Percentiles rank a stretch among this genome's conserved stretches.
Evolutionary conservation across 2,113 vertebrate species (phyloP).

Genomic region (Alligator mississippiensis): DNA sequence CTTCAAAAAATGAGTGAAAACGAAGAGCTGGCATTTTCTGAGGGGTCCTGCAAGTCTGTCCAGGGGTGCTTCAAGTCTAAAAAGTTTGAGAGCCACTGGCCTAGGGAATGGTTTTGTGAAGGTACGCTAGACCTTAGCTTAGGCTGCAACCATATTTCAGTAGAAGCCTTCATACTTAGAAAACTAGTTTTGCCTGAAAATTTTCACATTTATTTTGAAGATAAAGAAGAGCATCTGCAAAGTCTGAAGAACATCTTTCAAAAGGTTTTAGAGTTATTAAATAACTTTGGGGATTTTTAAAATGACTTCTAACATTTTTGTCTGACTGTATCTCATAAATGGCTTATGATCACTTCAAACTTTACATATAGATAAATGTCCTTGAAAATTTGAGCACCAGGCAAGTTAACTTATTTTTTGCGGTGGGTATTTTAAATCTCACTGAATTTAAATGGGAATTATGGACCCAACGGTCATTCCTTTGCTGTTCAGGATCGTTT

Average conservation of each 20-base stretch:
- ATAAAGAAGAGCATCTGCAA: background rate
- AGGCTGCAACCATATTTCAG: too few species aligned
- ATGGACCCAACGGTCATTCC: conserved; percentile 20
- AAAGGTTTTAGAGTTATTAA: background rate
- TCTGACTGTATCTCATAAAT: background rate
- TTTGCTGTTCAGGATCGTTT: conserved; percentile 2
- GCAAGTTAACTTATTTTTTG: conserved; percentile 50
- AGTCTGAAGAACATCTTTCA: background rate
- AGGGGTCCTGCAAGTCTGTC: too few species aligned
- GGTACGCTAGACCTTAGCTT: too few species aligned
- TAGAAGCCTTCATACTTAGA: too few species aligned
- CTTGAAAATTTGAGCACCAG: conserved; percentile 40
- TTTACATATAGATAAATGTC: background rate
- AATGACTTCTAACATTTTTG: background rate
- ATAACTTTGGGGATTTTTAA: background rate
- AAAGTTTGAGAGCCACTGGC: too few species aligned
- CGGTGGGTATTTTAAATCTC: conserved; percentile 37
- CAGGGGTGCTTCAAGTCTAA: too few species aligned
- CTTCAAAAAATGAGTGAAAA: too few species aligned
- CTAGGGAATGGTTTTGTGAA: too few species aligned
- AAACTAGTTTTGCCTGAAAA: rapidly evolving
- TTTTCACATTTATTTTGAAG: background rate
- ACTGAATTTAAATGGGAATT: conserved; percentile 43
- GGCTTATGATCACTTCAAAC: conserved; percentile 9
- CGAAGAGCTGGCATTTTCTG: too few species aligned